Base-by-base conservation (phyloP, 2,888 invertebrate genomes). In the Steinernema scapterisci region DNA sequence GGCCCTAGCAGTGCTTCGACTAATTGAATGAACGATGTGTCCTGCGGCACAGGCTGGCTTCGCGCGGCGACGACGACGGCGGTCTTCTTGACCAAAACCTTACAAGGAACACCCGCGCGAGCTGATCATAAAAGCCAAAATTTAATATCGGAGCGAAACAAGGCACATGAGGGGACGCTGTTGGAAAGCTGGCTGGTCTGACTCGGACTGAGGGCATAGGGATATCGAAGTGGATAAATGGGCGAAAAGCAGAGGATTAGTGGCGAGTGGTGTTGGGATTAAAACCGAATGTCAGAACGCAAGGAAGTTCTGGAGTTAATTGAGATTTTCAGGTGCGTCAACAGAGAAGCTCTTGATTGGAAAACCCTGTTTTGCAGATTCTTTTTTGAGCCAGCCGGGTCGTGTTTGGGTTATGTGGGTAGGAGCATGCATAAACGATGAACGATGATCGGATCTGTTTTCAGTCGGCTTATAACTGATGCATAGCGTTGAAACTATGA, bases 141-240 rank as follows among this genome's bases (percentile, higher is more conserved):
- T 63, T 63, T 27, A 63, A 63, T 63, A 31, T 63, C 31, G 63
- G 7, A 6, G 31, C 31, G 38, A 38, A n/a, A 38, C 38, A 38
- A 38, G 38, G 27, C 31, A 5, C 63, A 63, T 63, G 63, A 63
- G 63, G 11, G 31, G 31, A 54, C n/a, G n/a, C n/a, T n/a, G n/a
- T n/a, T n/a, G 31, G 6, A 25, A 63, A 63, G 31, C 63, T 16
- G 38, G 27, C 16, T 27, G 63, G 63, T 6, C 31, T n/a, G 9
- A 3, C 38, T 6, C 3, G 3, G 38, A 38, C 38, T 38, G 38
- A 38, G 38, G 38, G 38, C 38, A 38, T 9, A 38, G 38, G 63
- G 63, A 63, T 63, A 63, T 63, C 63, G 31, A 63, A 63, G 63
- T 16, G 63, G 63, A 63, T 63, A 63, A 63, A 27, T 63, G 63